Percentiles rank a stretch among this genome's conserved stretches.
Conservation (phyloP, 2,888 invertebrate species). For the Lomographa bimaculata region DNA sequence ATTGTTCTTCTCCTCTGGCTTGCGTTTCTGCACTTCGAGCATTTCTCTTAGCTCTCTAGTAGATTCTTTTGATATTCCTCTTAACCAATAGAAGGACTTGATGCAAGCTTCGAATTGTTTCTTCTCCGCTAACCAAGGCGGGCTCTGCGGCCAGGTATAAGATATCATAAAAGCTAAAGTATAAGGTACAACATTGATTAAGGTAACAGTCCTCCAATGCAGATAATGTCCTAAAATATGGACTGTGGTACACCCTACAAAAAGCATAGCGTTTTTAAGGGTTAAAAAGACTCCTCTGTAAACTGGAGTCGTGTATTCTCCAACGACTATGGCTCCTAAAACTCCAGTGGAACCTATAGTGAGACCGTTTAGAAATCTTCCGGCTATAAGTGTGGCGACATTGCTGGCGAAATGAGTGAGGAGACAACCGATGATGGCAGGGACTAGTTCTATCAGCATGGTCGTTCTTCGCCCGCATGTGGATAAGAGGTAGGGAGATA, state of each 20-base stretch:
- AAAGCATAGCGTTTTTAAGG: constrained; percentile 31
- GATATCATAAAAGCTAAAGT: constrained; percentile 24
- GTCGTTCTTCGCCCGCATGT: constrained; percentile 11
- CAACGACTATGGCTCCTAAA: constrained; percentile 38
- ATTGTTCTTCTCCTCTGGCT: constrained; percentile 10
- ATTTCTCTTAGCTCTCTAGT: constrained; percentile 48
- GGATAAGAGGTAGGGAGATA: constrained; percentile 4
- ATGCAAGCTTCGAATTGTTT: constrained; percentile 31
- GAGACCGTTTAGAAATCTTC: constrained; percentile 37
- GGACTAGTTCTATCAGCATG: constrained; percentile 15
- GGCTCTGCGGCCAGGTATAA: constrained; percentile 43
- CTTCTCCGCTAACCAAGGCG: constrained; percentile 36
- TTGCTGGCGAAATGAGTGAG: constrained; percentile 37
- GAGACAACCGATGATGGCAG: constrained; percentile 34
- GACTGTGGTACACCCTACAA: constrained; percentile 29
- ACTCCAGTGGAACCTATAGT: constrained; percentile 27
- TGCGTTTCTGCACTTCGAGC: constrained; percentile 40
- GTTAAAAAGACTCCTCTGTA: constrained; percentile 41
- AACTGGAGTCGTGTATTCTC: constrained; percentile 39
- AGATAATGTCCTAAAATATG: constrained; percentile 37
- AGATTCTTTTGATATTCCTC: constrained; percentile 68
- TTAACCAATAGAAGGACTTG: constrained; percentile 65
- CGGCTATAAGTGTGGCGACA: constrained; percentile 36
- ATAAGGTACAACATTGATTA: constrained; percentile 34
- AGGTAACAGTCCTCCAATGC: constrained; percentile 40